Evolutionary conservation across 2,888 invertebrate genomes (phyloP).

Genomic region (Himalopsyche tibetana): DNA sequence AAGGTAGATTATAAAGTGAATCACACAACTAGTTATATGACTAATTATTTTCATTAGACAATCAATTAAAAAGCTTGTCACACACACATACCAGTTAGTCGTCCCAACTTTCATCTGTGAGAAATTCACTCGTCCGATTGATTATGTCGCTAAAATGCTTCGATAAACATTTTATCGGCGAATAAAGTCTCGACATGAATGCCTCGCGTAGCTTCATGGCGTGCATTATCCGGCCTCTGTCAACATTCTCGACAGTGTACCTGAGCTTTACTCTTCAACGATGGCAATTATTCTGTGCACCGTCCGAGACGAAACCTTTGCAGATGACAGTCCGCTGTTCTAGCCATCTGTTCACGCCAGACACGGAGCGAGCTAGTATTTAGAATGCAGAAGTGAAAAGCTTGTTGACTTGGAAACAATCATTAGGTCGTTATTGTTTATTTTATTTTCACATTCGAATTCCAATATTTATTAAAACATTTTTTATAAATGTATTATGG

Average conservation of each 20-base stretch:
- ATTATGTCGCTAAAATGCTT: conserved; percentile 24
- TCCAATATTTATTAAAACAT: too few relatives aligned
- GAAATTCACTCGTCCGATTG: conserved; percentile 1
- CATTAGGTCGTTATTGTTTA: too few relatives aligned
- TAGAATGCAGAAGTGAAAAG: background rate
- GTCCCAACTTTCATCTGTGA: background rate
- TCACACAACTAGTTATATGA: too few relatives aligned
- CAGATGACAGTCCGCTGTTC: conserved; percentile 14
- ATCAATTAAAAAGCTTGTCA: too few relatives aligned
- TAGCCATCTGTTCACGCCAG: conserved; percentile 17
- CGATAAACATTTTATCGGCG: background rate
- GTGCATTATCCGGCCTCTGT: background rate
- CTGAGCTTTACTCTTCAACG: conserved; percentile 12
- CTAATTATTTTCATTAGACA: too few relatives aligned
- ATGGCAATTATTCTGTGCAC: conserved; percentile 24
- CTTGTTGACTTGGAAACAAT: background rate
- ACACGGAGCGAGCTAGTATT: background rate
- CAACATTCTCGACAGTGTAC: conserved; percentile 18
- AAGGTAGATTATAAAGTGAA: too few relatives aligned
- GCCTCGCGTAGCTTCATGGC: conserved; percentile 14
- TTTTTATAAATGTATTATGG: too few relatives aligned
- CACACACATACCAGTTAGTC: background rate
- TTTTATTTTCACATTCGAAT: too few relatives aligned
- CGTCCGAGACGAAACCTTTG: background rate
- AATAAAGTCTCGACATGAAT: conserved; percentile 13